Conservation (phyloP, 2,113 vertebrate species). For the Gobius niger region DNA sequence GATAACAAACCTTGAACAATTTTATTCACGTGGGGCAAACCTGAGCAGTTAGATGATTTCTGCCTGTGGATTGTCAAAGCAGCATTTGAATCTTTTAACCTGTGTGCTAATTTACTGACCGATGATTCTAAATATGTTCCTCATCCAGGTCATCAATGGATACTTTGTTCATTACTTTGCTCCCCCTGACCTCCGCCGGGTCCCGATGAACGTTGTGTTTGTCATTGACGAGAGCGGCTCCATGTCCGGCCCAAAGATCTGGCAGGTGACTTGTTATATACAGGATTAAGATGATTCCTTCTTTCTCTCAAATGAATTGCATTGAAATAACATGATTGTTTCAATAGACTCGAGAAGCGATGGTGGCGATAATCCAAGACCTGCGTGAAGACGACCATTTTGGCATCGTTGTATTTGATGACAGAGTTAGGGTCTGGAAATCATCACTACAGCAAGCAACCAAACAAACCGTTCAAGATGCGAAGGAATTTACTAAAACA, state of each 20-base stretch:
- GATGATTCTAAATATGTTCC: no score
- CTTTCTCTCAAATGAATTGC: background rate
- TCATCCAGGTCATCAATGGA: conserved; percentile 74
- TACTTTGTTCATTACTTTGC: conserved; percentile 82
- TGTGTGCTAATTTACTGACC: no score
- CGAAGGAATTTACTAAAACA: conserved; percentile 9
- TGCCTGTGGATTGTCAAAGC: no score
- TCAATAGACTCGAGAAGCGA: conserved; percentile 70
- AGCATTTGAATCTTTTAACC: no score
- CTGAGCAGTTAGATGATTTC: no score
- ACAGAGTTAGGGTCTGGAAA: accelerated
- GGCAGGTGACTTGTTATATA: conserved; percentile 55
- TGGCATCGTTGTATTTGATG: conserved; percentile 59
- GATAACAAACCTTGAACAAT: no score
- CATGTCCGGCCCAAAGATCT: conserved; percentile 61
- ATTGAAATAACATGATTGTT: background rate
- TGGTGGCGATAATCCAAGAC: conserved; percentile 70
- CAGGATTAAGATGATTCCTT: background rate
- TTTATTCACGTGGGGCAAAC: no score
- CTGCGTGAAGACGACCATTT: conserved; percentile 71
- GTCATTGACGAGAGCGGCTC: conserved; percentile 78
- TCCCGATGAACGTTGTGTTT: conserved; percentile 78
- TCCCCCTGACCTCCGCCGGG: conserved; percentile 57
- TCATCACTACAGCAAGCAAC: conserved; percentile 58
- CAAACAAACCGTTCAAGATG: conserved; percentile 50